Evolutionary conservation across 2,888 invertebrate genomes (phyloP), one percentile per base, ranked within the genome.

Genomic region (Brenthis ino): DNA sequence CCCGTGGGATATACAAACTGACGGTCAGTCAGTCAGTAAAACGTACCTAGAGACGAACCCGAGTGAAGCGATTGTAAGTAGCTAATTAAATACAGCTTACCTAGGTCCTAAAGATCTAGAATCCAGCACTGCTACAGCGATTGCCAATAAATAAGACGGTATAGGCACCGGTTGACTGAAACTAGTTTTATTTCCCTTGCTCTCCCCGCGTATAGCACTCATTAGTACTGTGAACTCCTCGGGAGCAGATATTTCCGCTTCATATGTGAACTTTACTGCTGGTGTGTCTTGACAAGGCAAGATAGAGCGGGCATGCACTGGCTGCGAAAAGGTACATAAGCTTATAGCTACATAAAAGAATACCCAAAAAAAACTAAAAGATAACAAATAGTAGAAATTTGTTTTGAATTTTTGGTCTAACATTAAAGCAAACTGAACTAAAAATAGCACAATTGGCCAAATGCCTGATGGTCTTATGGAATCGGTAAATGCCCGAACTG

Each of bases 281-380:
- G 99, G 98, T 0, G 98, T 96, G 91, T 99, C 98, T 91, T 99
- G 98, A 81, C 98, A 98, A 0, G 99, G 99, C 3, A 98, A 78
- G 75, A 98, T 95, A 3, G 98, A 97, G 57, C 98, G 94, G 0
- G 97, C 97, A 89, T 98, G 97, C 75, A 98, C 98, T 2, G 97
- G 96, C 95, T 97, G 82, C 47, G 83, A 86, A 75, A 53, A 43
- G 8, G 8, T 43, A 43, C 37, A 43, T 43, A 43, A 43, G 11
- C 11, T 11, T 43, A 43, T 8, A 2, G 37, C 8, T 8, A 28
- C 28, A 28, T 28, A 28, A 3, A 4, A 28, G 3, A 43, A 11
- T 11, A 8, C 2, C 2, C 0, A 43, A 8, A 43, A 43, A 43
- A 11, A 43, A 43, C 6, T 37, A 33, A 33, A 33, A 6, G 8